These are phyloP conservation scores for Poecilia latipinna DNA, from an alignment of 2,113 vertebrate species.

Conservation along the genomic window DNA sequence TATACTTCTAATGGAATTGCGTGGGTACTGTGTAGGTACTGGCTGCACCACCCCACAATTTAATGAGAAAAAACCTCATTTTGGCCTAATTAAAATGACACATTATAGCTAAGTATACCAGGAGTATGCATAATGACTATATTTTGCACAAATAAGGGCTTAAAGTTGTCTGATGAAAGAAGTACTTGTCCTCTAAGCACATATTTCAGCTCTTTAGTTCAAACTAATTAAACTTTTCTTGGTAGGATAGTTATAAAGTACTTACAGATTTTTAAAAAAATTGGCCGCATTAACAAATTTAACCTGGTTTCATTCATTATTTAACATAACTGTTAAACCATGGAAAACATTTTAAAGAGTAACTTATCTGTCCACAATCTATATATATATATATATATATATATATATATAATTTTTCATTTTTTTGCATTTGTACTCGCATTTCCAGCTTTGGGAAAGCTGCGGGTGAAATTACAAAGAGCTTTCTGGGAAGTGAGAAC, in stretches of 20 bases:
- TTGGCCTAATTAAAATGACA: neutral
- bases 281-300: neutral
- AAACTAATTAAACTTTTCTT: neutral
- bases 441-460: conserved; percentile 11
- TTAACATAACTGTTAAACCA: no score
- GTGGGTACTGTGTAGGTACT: neutral
- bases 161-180: neutral
- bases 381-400: no score
- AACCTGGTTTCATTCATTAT: no score
- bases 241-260: neutral
- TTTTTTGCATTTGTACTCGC: conserved; percentile 1
- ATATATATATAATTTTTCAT: no score
- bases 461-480: conserved; percentile 22
- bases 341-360: neutral
- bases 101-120: neutral
- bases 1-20: neutral
- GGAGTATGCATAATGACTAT: neutral
- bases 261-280: neutral
- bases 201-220: neutral
- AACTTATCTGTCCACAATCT: neutral
- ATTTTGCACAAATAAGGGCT: neutral
- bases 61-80: neutral
- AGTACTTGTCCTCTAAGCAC: no score
- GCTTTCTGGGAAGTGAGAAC: conserved; percentile 29
- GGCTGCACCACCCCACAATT: neutral